phyloP scores from a whole-genome alignment of 2,113 vertebrate genomes.

The Rattus rattus region DNA sequence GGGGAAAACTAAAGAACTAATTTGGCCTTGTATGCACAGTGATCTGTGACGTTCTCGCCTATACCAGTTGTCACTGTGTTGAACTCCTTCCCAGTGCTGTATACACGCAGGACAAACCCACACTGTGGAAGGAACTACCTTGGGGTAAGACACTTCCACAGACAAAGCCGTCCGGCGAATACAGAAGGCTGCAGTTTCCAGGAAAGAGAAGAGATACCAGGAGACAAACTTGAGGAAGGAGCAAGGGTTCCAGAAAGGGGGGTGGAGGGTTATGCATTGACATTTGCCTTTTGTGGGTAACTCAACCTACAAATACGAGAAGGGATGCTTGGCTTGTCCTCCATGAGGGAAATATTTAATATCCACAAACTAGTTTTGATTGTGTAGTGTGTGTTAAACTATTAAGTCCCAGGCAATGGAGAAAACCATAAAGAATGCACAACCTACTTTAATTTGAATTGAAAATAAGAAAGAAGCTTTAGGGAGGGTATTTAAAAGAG shows the following conservation, averaged over 20 bases:
- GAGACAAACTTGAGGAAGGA: background rate
- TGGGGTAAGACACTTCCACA: no score
- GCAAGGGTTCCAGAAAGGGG: background rate
- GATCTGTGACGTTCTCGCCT: background rate
- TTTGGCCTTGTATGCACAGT: background rate
- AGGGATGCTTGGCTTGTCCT: background rate
- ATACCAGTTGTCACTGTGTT: background rate
- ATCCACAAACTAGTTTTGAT: background rate
- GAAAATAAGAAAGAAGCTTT: background rate
- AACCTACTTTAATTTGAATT: background rate
- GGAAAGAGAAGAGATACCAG: background rate
- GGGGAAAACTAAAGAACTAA: background rate
- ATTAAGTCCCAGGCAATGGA: background rate
- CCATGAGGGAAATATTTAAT: background rate
- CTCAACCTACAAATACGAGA: background rate
- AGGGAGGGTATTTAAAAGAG: background rate
- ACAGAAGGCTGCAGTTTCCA: background rate
- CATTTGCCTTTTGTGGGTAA: background rate
- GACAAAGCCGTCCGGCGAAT: no score
- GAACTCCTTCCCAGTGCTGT: background rate
- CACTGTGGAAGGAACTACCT: background rate
- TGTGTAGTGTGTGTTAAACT: background rate
- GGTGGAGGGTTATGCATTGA: no score
- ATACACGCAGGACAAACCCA: background rate
- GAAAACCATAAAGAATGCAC: background rate